phyloP scores from a whole-genome alignment of 2,113 vertebrate species.

The Ciconia stormi region DNA sequence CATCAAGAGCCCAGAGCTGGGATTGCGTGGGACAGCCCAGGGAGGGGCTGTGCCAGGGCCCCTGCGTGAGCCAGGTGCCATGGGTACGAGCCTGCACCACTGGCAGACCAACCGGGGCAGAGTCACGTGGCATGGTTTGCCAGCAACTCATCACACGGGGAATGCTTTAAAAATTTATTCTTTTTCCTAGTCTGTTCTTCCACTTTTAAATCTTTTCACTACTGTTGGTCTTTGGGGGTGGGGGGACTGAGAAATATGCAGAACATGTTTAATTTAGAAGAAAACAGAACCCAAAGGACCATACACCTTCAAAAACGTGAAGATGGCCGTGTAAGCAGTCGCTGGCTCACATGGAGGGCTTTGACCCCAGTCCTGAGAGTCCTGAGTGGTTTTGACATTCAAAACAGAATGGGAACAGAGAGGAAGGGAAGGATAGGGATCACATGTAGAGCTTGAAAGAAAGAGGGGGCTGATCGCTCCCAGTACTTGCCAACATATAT shows the following conservation, averaged over 20 bases:
- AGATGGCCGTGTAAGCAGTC: not conserved
- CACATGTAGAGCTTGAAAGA: not conserved
- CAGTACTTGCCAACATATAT: not conserved
- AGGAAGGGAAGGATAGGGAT: not conserved
- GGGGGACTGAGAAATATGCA: not conserved
- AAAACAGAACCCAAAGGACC: not conserved
- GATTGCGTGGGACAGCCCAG: not conserved
- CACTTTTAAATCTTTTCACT: not conserved
- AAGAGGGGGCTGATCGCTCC: not conserved
- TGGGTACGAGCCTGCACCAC: fast-evolving
- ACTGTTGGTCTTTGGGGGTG: not conserved
- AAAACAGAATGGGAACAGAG: not conserved
- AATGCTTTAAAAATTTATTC: not conserved
- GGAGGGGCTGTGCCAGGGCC: fast-evolving
- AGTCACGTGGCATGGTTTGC: fast-evolving
- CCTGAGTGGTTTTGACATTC: not conserved
- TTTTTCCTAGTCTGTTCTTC: not conserved
- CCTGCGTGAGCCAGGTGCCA: fast-evolving
- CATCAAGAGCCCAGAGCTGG: not conserved
- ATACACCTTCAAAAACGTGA: not conserved
- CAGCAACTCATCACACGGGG: not conserved
- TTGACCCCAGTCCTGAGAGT: not conserved
- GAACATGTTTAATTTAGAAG: not conserved
- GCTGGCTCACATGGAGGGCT: not conserved
- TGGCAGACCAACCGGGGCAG: not conserved